These are phyloP conservation scores for Gymnosoma rotundatum DNA, from an alignment of 2,888 invertebrate species.

Conservation along the genomic window DNA sequence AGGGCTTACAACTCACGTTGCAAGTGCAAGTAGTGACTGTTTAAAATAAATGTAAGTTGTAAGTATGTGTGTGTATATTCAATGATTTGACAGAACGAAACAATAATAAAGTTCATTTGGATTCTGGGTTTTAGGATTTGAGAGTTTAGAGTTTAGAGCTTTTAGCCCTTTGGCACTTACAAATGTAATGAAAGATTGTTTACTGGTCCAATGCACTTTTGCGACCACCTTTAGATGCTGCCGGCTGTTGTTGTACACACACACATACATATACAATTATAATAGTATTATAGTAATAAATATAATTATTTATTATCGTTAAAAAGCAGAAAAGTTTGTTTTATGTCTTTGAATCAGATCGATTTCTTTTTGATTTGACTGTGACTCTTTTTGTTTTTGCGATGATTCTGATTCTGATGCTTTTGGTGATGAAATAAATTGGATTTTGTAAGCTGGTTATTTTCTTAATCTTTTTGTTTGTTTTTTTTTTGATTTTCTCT, in stretches of 20 bases:
- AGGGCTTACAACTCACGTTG: slow-evolving; percentile 50
- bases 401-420: slow-evolving; percentile 54
- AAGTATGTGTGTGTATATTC: slow-evolving; percentile 58
- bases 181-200: slow-evolving; percentile 82
- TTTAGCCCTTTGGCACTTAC: slow-evolving; percentile 77
- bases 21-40: slow-evolving; percentile 51
- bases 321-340: slow-evolving; percentile 77
- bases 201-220: slow-evolving; percentile 82
- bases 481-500: slow-evolving; percentile 66
- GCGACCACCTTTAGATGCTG: slow-evolving; percentile 81
- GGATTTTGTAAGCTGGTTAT: slow-evolving; percentile 67
- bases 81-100: slow-evolving; percentile 47
- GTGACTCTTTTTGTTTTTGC: slow-evolving; percentile 62
- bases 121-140: slow-evolving; percentile 44
- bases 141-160: slow-evolving; percentile 8
- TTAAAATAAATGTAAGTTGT: slow-evolving; percentile 19
- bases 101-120: slow-evolving; percentile 43
- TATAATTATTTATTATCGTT: slow-evolving; percentile 71
- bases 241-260: slow-evolving; percentile 78
- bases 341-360: slow-evolving; percentile 72
- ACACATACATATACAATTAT: slow-evolving; percentile 78
- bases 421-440: slow-evolving; percentile 57
- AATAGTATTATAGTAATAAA: slow-evolving; percentile 63
- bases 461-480: slow-evolving; percentile 69
- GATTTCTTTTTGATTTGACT: slow-evolving; percentile 71